Evolutionary conservation across 2,888 invertebrate genomes (phyloP), one percentile per base, ranked within the genome.

Genomic region (Rotaria sp.): DNA sequence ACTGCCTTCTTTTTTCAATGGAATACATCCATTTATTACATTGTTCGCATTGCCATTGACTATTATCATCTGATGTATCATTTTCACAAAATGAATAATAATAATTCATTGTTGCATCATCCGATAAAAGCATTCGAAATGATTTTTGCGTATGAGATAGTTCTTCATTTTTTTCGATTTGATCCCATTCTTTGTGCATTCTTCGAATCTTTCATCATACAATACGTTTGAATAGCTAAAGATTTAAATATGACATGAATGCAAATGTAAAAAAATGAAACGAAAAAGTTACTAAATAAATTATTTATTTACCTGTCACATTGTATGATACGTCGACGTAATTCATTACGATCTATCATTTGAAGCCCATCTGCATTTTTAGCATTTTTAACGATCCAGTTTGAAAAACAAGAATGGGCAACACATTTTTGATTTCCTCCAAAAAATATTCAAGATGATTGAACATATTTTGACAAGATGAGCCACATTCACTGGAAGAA

Each of bases 401-500:
- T 1, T 24, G 55, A 15, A 55, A 55, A 55, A 55, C 55, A 55
- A 55, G 52, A n/a, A n/a, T n/a, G n/a, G n/a, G n/a, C n/a, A n/a
- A n/a, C n/a, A n/a, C n/a, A n/a, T n/a, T n/a, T n/a, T n/a, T n/a
- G n/a, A n/a, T n/a, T n/a, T n/a, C n/a, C n/a, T n/a, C 38, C 74
- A 13, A 74, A 74, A 38, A 74, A 74, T 38, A 74, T 11, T 74
- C 38, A 3, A 74, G 21, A 38, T 74, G 74, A 74, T 74, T 74
- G 24, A 74, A 38, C 24, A 74, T 8, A 38, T 74, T 74, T 38
- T 38, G 74, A 74, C 74, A 74, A 24, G 74, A 74, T 74, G 74
- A 38, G 18, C 21, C n/a, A n/a, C n/a, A n/a, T n/a, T n/a, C n/a
- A n/a, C n/a, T 41, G 57, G 80, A 86, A 84, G 84, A 86, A 38